Conservation (phyloP, 2,888 invertebrate genomes). For the Eupithecia subumbrata region DNA sequence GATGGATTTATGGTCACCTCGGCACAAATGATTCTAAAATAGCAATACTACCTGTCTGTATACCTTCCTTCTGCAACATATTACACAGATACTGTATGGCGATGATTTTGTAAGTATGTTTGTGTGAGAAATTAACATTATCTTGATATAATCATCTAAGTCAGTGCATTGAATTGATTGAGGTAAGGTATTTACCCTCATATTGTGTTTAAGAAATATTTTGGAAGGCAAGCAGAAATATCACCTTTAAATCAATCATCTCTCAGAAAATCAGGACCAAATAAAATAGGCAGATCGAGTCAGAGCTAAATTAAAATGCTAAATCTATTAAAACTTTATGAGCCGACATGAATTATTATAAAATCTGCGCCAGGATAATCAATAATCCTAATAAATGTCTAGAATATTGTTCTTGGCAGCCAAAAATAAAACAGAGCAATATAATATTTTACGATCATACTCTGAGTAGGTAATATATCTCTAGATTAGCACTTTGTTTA, state of each 20-base stretch:
- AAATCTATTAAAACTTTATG: not conserved
- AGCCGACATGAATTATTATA: not conserved
- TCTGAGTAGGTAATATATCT: not conserved
- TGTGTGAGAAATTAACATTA: too few species aligned
- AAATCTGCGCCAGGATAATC: not conserved
- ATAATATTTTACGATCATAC: slow-evolving; percentile 9
- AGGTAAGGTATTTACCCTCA: too few species aligned
- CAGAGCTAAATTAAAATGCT: not conserved
- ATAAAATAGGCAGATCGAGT: not conserved
- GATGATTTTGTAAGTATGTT: too few species aligned
- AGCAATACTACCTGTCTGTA: too few species aligned
- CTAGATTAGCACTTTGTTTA: slow-evolving; percentile 5
- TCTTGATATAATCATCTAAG: too few species aligned
- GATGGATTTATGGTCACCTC: too few species aligned
- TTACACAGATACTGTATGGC: too few species aligned
- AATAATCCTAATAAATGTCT: slow-evolving; percentile 12
- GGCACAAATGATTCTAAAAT: too few species aligned
- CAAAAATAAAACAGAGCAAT: slow-evolving; percentile 6
- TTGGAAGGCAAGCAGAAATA: too few species aligned
- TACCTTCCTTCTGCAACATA: too few species aligned
- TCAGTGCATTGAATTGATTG: too few species aligned
- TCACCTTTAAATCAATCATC: too few species aligned
- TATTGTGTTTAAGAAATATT: not conserved
- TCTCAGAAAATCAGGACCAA: not conserved
- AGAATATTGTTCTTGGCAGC: slow-evolving; percentile 9